Evolutionary conservation across 2,888 invertebrate genomes (phyloP), one percentile per base, ranked within the genome.

Genomic region (Hypena proboscidalis): DNA sequence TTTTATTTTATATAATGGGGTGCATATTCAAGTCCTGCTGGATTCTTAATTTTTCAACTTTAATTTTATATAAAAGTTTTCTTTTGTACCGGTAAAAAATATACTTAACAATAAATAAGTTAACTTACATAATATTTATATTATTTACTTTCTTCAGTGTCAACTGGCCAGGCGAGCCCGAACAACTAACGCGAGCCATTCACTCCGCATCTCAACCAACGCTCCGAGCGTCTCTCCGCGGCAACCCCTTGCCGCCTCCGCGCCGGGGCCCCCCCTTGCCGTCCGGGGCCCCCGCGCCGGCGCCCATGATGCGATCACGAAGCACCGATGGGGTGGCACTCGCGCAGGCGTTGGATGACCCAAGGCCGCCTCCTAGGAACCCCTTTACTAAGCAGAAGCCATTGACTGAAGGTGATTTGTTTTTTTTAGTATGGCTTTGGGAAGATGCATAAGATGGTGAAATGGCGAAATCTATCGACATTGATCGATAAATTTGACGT

Each of bases 101-200:
- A n/a, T n/a, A n/a, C n/a, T n/a, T n/a, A n/a, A n/a, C n/a, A n/a
- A n/a, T n/a, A n/a, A n/a, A n/a, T n/a, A n/a, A n/a, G n/a, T n/a
- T n/a, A n/a, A 3, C 4, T 20, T 20, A 7, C 17, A 15, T 36
- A 20, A 13, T 22, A n/a, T 25, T 13, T 19, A 6, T 2, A 17
- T 13, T 19, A 6, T 2, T 39, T 23, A 27, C 38, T 4, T 45
- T 21, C 53, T 56, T 0, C 71, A 91, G 91, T 35, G 84, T 89
- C 8, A 90, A 86, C 74, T 91, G 90, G 90, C 79, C 89, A 0
- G 85, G 82, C 34, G 90, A 90, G 52, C 87, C 89, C 4, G 58
- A 61, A 6, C n/a, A n/a, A n/a, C 53, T 87, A 3, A 45, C 76
- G 1, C 83, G 86, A n/a, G 69, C 81, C 1, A 37, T 58, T 2